Evolutionary conservation across 2,797 vertebrate genomes (phyloP), one percentile per base, ranked within the genome.

Genomic region (Spinibarbus caldwelli): DNA sequence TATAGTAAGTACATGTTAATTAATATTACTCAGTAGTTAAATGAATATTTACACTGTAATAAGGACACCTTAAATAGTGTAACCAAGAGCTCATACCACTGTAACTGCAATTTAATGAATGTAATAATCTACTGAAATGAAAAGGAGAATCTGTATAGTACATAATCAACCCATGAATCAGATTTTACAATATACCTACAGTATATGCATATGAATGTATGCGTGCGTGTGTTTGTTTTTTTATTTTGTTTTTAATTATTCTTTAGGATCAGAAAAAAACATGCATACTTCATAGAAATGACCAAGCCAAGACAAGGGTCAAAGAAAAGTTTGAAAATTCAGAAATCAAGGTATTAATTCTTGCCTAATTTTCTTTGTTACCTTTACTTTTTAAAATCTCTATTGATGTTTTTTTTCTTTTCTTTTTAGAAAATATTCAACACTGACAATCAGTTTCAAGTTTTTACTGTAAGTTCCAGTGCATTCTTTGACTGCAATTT

Each of bases 261-360:
- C 31, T 38, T 45, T 45, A 72, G 41, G 41, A 45, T 29, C 14
- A 45, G 68, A 29, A 29, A 72, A 45, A 45, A 45, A 0, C 2
- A 47, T 72, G 70, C 14, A 72, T 72, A 45, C 66, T 68, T 68
- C 66, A 68, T 41, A 68, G 66, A 68, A 68, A 68, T 68, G 5
- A 68, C 2, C 1, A 10, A 1, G n/a, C n/a, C n/a, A 72, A 72
- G 41, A 29, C 4, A 26, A 29, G 2, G 14, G 14, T 72, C 3
- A 72, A 72, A 72, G 41, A 45, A 72, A 72, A 72, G 41, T 72
- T 72, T 10, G n/a, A 72, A 45, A 72, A 45, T 17, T 72, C 70
- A 45, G 3, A 72, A 45, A 4, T 72, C 8, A 45, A 72, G 70
- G 70, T 72, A 29, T 14, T 45, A 29, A 26, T 17, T 17, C 15